Conservation (phyloP, 2,113 vertebrate species). For the Talpa occidentalis region DNA sequence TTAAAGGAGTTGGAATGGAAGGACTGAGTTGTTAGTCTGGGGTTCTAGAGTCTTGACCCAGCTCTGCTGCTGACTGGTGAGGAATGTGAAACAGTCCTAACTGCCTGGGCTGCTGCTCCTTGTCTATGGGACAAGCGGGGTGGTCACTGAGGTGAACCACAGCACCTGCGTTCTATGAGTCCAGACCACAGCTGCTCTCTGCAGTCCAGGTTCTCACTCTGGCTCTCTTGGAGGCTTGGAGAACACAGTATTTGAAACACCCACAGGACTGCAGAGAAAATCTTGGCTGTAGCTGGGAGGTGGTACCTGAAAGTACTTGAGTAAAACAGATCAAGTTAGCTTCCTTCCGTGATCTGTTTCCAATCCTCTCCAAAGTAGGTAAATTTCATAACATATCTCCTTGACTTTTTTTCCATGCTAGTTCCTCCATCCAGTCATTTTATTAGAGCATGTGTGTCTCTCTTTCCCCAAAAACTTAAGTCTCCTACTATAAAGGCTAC, state of each 20-base stretch:
- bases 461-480: background rate
- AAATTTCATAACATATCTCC: background rate
- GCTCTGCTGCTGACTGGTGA: background rate
- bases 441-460: background rate
- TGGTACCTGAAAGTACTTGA: background rate
- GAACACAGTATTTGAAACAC: background rate
- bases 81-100: background rate
- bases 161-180: background rate
- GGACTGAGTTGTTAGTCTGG: background rate
- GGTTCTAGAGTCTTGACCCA: background rate
- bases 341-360: constrained; percentile 1
- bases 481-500: constrained; percentile 1
- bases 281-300: background rate
- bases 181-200: background rate
- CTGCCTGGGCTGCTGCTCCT: background rate
- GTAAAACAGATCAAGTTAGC: background rate
- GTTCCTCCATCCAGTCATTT: background rate
- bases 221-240: background rate
- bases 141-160: background rate
- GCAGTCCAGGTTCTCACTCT: background rate
- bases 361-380: background rate
- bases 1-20: background rate
- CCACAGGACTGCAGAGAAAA: background rate
- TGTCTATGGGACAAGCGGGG: background rate
- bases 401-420: background rate